Base-by-base conservation (phyloP, 2,113 vertebrate genomes). In the Taurulus bubalis region DNA sequence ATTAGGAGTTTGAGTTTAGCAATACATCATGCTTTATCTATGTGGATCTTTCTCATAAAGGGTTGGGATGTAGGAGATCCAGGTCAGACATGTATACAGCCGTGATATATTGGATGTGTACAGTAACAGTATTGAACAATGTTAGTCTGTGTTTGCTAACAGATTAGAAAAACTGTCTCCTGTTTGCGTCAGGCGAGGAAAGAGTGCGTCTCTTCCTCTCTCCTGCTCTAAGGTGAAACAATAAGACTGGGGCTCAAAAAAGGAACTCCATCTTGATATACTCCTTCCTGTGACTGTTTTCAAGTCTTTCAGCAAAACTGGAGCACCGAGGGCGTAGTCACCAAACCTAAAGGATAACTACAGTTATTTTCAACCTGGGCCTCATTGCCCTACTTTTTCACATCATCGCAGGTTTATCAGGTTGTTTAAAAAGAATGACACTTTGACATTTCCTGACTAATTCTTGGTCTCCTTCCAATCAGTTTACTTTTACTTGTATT, bases 241-340 rank as follows among this genome's bases (percentile, higher is more conserved):
- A 97, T 96, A 92, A 94, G 93, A 89, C 93, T 87, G 93, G 93
- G 93, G 94, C 89, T 96, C 95, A 94, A 92, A 96, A 96, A 93
- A 95, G 94, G 94, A 95, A 94, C 94, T 95, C 93, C 90, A 95
- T 93, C 95, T 91, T 91, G 95, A 96, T 96, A 93, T 86, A 95
- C 95, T 93, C 94, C 93, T 97, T 97, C 96, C 96, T 96, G 96
- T 95, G 92, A 95, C 95, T 94, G 95, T 97, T 97, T 96, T 95
- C 90, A 78, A 93, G 93, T 91, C 88, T 92, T 93, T 93, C 85
- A 87, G 86, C 45, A 67, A 85, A 92, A 86, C 58, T 79, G n/a
- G 68, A 81, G 75, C 82, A 32, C 34, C 6, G 42, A 83, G 90
- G 88, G 94, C 82, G 92, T 91, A 75, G 78, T 87, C 92, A 82